These are phyloP conservation scores for Nyctibius bracteatus DNA, from an alignment of 2,113 vertebrate genomes.

Conservation along the genomic window DNA sequence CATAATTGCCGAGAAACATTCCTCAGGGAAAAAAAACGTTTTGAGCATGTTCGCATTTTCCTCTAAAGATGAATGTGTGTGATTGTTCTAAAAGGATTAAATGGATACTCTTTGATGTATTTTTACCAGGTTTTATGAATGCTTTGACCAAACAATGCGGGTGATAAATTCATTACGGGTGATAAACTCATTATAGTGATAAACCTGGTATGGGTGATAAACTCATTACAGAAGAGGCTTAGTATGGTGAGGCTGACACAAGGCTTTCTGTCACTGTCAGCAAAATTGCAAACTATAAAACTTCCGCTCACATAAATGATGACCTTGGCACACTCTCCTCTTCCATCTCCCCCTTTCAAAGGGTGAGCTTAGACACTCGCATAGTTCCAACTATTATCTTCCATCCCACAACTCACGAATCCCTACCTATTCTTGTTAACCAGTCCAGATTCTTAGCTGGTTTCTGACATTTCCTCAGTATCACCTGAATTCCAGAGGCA, in stretches of 20 bases:
- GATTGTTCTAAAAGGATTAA: constrained; percentile 54
- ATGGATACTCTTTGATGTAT: constrained; percentile 20
- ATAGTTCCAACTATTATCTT: neutral
- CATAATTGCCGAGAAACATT: neutral
- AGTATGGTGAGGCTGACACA: neutral
- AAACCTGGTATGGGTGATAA: constrained; percentile 33
- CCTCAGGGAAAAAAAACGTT: neutral
- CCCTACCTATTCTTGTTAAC: neutral
- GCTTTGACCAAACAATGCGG: constrained; percentile 17
- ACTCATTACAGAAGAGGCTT: constrained; percentile 18
- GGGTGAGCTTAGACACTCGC: neutral
- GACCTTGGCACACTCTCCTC: neutral
- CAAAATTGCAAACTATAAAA: constrained; percentile 44
- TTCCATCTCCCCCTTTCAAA: neutral
- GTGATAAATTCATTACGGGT: constrained; percentile 57
- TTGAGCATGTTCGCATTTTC: neutral
- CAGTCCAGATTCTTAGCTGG: neutral
- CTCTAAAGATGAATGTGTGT: constrained; percentile 26
- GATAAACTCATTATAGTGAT: constrained; percentile 51
- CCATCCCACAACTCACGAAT: neutral
- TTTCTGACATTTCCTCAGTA: neutral
- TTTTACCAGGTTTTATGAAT: constrained; percentile 39
- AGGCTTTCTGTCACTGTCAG: constrained; percentile 49
- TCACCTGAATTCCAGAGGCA: neutral
- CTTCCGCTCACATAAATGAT: neutral